Conservation (phyloP, 2,113 vertebrate genomes). For the Myotis lucifugus region DNA sequence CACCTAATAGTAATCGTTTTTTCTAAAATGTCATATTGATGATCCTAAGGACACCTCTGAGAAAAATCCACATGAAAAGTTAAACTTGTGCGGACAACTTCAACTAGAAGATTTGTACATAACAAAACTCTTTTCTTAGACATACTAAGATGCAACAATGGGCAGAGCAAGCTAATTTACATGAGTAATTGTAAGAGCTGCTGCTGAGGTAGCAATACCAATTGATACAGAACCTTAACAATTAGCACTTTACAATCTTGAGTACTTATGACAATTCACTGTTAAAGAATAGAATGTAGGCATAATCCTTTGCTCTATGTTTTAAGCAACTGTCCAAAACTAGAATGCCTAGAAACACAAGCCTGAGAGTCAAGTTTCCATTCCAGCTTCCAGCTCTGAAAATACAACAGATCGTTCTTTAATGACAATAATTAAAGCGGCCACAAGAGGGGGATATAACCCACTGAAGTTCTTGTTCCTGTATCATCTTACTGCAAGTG, state of each 20-base stretch:
- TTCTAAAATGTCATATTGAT: background rate
- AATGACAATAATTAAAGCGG: slow-evolving; percentile 38
- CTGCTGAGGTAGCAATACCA: background rate
- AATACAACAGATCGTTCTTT: background rate
- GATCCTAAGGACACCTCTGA: background rate
- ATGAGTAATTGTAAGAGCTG: background rate
- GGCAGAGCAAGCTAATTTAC: background rate
- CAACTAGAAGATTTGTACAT: background rate
- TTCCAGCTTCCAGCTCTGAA: background rate
- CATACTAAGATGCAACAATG: background rate
- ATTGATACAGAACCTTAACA: background rate
- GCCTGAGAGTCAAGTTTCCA: background rate
- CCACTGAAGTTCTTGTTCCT: background rate
- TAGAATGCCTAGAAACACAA: background rate
- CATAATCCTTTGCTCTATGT: background rate
- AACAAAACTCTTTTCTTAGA: slow-evolving; percentile 16
- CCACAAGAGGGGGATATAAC: slow-evolving; percentile 55
- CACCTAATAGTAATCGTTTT: background rate
- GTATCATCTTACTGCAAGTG: background rate
- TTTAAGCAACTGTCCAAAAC: slow-evolving; percentile 35
- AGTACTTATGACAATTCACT: background rate
- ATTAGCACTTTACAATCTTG: background rate
- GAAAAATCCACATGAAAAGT: background rate
- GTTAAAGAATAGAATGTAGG: background rate
- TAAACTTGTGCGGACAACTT: background rate